phyloP scores from a whole-genome alignment of 1,140 invertebrate species.

The Oedothorax gibbosus region DNA sequence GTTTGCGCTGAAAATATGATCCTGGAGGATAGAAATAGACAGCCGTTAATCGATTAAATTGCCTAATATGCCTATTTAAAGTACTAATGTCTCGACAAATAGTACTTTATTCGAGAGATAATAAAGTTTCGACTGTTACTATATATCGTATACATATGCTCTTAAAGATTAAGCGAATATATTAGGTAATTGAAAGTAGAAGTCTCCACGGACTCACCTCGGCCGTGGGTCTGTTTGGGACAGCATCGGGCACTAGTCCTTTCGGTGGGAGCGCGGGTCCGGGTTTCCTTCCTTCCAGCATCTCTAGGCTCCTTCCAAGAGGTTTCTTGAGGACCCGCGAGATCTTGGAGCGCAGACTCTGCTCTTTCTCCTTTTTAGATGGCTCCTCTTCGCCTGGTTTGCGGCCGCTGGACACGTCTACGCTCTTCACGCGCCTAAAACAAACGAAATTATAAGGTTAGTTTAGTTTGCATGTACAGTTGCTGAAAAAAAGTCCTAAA shows the following conservation, averaged over 20 bases:
- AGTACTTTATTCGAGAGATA: too few species aligned
- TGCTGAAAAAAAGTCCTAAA: too few species aligned
- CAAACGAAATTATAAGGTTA: background rate
- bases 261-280: slow-evolving; percentile 40
- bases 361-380: slow-evolving; percentile 70
- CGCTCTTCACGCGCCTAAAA: slow-evolving; percentile 34
- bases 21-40: too few species aligned
- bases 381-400: background rate
- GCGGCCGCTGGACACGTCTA: slow-evolving; percentile 24
- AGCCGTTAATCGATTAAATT: too few species aligned
- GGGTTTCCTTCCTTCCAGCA: slow-evolving; percentile 37
- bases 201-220: slow-evolving; percentile 26
- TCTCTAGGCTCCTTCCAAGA: slow-evolving; percentile 43
- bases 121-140: too few species aligned
- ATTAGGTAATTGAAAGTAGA: too few species aligned
- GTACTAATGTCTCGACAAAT: too few species aligned
- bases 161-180: too few species aligned
- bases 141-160: too few species aligned
- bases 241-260: slow-evolving; percentile 38
- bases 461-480: too few species aligned
- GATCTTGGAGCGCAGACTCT: slow-evolving; percentile 63
- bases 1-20: too few species aligned
- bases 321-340: slow-evolving; percentile 63
- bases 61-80: too few species aligned
- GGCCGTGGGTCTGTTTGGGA: slow-evolving; percentile 46